Conservation (phyloP, 2,888 invertebrate species). For the Orthosia incerta region DNA sequence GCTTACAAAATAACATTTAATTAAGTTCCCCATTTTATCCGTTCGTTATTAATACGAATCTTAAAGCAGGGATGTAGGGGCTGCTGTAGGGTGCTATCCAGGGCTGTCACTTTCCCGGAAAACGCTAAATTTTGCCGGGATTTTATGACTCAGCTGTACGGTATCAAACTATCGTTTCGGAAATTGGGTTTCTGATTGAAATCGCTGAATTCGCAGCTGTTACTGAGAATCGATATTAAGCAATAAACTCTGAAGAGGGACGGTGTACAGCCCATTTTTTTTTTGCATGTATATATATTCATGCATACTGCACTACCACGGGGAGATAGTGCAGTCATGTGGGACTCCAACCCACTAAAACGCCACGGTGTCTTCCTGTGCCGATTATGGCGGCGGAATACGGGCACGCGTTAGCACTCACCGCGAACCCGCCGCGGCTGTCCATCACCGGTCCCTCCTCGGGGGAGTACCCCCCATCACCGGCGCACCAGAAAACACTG, state of each 20-base stretch:
- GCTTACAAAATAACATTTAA: slow-evolving; percentile 34
- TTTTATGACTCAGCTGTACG: slow-evolving; percentile 29
- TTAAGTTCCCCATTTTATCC: slow-evolving; percentile 41
- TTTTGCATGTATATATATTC: no score
- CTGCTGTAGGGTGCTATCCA: slow-evolving; percentile 41
- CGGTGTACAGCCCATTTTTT: no score
- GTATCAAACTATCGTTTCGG: slow-evolving; percentile 37
- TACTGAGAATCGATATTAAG: slow-evolving; percentile 6
- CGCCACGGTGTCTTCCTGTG: no score
- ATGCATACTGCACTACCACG: no score
- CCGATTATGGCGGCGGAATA: no score
- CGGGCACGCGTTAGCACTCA: no score
- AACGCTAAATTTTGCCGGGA: slow-evolving; percentile 21
- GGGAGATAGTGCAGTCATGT: no score
- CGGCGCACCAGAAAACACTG: no score
- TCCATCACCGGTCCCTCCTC: no score
- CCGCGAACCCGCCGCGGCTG: no score
- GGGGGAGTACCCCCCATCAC: no score
- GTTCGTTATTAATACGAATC: slow-evolving; percentile 22
- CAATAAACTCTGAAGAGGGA: not conserved
- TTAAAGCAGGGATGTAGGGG: not conserved
- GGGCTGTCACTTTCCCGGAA: slow-evolving; percentile 41
- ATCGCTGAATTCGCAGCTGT: slow-evolving; percentile 21
- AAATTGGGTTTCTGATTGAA: slow-evolving; percentile 51
- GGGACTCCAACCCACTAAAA: no score